Conservation (phyloP, 1,140 invertebrate species). For the Hyphantria cunea region DNA sequence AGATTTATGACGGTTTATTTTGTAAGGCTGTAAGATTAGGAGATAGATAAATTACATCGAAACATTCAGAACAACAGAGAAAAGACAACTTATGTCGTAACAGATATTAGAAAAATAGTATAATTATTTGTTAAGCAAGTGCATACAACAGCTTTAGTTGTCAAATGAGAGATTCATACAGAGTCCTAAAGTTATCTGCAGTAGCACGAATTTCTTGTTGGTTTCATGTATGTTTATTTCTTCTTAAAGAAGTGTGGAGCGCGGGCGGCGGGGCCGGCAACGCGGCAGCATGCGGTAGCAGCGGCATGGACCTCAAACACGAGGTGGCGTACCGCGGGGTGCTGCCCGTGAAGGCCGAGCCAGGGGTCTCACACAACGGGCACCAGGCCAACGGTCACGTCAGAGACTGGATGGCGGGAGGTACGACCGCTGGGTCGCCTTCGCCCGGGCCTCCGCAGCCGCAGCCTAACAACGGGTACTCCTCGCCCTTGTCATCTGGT, state of each 20-base stretch:
- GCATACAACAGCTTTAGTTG: too few species aligned
- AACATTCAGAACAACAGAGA: too few species aligned
- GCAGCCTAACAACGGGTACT: constrained; percentile 89
- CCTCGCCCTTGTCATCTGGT: constrained; percentile 90
- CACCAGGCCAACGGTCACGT: constrained; percentile 89
- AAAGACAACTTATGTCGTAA: too few species aligned
- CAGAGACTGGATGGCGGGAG: constrained; percentile 90
- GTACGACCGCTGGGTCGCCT: constrained; percentile 75
- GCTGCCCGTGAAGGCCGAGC: constrained; percentile 74
- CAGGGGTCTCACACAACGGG: constrained; percentile 81
- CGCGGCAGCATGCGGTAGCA: constrained; percentile 75
- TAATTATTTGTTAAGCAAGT: too few species aligned
- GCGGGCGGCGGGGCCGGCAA: constrained; percentile 74
- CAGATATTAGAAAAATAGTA: too few species aligned
- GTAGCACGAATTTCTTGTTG: too few species aligned
- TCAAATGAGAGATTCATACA: too few species aligned
- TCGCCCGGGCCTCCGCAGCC: constrained; percentile 75
- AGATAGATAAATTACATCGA: too few species aligned
- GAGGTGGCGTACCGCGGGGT: constrained; percentile 74
- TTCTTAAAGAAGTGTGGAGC: constrained; percentile 72
- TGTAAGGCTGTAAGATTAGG: too few species aligned
- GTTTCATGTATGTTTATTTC: background rate
- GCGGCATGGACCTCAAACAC: constrained; percentile 76
- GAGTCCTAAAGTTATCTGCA: too few species aligned
- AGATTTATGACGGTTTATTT: too few species aligned